A percentile compares a stretch with the other conserved stretches of the same genome.
Conservation (phyloP, 2,797 vertebrate species). For the Leptodactylus fallax region DNA sequence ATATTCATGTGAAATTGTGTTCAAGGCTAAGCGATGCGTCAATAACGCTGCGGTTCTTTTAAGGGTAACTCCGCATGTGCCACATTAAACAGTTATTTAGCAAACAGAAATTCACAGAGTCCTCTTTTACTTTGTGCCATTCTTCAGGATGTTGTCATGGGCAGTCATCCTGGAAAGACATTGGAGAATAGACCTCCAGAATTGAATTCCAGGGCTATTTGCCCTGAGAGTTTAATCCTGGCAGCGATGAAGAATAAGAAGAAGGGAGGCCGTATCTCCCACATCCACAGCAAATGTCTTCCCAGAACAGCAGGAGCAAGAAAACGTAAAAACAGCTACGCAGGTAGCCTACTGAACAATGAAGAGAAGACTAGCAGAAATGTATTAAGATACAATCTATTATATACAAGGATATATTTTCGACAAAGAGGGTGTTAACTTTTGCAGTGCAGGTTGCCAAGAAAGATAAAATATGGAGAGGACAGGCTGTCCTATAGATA, state of each 20-base stretch:
- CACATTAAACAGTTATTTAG: neutral
- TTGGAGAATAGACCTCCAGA: neutral
- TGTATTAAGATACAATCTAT: neutral
- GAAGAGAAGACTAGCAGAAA: neutral
- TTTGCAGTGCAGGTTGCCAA: constrained; percentile 1
- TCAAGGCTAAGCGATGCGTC: neutral
- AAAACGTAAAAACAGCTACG: neutral
- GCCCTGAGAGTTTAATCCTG: neutral
- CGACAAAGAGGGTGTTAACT: neutral
- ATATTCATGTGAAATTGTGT: neutral
- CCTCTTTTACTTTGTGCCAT: neutral
- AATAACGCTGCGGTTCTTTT: neutral
- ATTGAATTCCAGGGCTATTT: neutral
- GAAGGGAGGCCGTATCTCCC: neutral
- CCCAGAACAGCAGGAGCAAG: neutral
- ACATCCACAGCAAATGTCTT: neutral
- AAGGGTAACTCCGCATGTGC: neutral
- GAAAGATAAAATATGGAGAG: neutral
- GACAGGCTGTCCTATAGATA: constrained; percentile 3
- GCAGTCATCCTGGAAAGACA: neutral
- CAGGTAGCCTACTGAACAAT: neutral
- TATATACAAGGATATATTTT: neutral
- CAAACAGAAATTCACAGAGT: neutral
- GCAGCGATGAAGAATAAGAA: neutral
- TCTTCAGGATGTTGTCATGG: neutral